Conservation (phyloP, 2,113 vertebrate species). For the Varanus komodoensis region DNA sequence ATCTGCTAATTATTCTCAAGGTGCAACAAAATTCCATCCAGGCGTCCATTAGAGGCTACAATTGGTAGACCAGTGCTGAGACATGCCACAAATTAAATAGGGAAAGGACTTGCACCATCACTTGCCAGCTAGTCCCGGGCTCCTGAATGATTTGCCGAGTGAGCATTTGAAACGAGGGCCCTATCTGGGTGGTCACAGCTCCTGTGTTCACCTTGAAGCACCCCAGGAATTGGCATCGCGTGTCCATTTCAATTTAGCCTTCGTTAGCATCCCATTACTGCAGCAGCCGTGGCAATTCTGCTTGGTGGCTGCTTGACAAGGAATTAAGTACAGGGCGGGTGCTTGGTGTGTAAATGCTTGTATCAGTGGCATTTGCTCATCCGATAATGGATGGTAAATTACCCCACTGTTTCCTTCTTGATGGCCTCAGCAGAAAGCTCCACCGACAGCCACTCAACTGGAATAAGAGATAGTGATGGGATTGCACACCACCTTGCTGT, state of each 20-base stretch:
- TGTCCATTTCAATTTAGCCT: conserved; percentile 12
- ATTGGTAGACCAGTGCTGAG: background rate
- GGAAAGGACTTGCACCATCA: too few species aligned
- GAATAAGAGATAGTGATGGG: background rate
- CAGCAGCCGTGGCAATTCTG: background rate
- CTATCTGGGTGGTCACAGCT: background rate
- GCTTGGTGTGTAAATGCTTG: background rate
- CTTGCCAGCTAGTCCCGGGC: background rate
- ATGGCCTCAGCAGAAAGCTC: background rate
- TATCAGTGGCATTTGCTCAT: background rate
- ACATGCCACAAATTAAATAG: background rate
- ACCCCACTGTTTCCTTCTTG: background rate
- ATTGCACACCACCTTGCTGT: background rate
- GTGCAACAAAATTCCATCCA: background rate
- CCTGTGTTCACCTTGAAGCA: background rate
- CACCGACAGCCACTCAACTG: background rate
- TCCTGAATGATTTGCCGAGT: background rate
- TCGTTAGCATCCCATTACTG: background rate
- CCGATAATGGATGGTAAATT: background rate
- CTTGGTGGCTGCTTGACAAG: background rate
- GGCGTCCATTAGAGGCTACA: background rate
- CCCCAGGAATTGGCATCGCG: background rate
- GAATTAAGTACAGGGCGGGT: background rate
- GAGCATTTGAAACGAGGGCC: background rate
- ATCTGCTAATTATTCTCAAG: background rate